Base-by-base conservation (phyloP, 2,888 invertebrate species). In the Meganola albula region DNA sequence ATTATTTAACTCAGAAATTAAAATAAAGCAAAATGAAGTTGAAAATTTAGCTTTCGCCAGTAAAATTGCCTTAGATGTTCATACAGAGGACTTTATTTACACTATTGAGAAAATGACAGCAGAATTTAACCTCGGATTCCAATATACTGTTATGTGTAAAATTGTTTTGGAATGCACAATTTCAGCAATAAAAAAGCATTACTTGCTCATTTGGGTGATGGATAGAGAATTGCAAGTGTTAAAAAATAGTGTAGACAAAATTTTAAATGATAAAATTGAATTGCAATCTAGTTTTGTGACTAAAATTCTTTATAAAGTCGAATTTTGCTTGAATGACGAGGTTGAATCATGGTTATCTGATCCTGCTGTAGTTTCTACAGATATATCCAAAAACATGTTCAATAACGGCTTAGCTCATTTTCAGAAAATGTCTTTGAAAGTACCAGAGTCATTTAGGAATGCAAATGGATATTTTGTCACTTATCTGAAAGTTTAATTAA, bases 361-460 rank as follows among this genome's bases (percentile, higher is more conserved):
- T 58, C 71, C 84, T 0, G 74, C 68, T n/a, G 85, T 88, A 16
- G 83, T 80, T 11, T 70, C 69, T 1, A 71, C 89, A 0, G 85
- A 87, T 40, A 78, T 90, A 45, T 89, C 90, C 0, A 89, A 89
- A 52, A 77, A 72, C 18, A 90, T 90, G 90, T 88, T 89, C 53
- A 53, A 63, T 16, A 74, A 72, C 5, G 83, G 89, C 1, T 46
- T 89, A 8, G 78, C 84, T 22, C 87, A 90, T 75, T 77, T 91
- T 42, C 67, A 87, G 30, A 67, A 80, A 16, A 88, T 87, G 78
- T 88, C 89, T 6, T 53, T 76, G 40, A 82, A 85, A 49, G 85
- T 90, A 36, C 90, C 90, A 1, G 77, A 75, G 38, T 69, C 79
- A 27, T 89, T 87, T 61, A 78, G 88, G 12, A 76, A 73, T 31